Evolutionary conservation across 2,797 vertebrate genomes (phyloP).

Genomic region (Hemitrygon akajei): DNA sequence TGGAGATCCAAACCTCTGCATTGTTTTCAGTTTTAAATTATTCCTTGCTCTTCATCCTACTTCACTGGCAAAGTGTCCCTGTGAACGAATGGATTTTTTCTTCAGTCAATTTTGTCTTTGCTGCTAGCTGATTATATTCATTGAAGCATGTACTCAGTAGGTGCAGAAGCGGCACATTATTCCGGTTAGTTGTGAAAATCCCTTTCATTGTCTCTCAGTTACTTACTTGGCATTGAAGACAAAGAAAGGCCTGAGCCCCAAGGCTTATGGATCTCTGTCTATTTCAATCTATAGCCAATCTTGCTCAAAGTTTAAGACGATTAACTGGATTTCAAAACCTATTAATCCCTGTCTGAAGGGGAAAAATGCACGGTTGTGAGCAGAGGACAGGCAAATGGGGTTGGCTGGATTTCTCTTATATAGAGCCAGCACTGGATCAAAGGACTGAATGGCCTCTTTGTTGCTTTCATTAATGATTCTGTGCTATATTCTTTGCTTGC

Average conservation of each 20-base stretch:
- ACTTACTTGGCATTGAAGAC: background rate
- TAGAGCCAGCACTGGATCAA: too few species aligned
- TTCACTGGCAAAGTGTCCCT: background rate
- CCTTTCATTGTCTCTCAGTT: background rate
- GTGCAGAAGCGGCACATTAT: background rate
- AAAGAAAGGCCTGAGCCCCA: background rate
- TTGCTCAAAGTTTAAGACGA: background rate
- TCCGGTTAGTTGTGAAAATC: conserved; percentile 9
- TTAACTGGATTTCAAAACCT: background rate
- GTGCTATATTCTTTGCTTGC: background rate
- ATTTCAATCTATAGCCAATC: background rate
- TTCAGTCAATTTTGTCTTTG: conserved; percentile 30
- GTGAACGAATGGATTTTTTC: background rate
- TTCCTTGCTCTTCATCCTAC: background rate
- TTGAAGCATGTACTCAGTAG: background rate
- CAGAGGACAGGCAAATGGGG: too few species aligned
- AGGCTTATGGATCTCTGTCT: background rate
- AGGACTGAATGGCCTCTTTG: too few species aligned
- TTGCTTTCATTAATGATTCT: too few species aligned
- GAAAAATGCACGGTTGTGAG: too few species aligned
- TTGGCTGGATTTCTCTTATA: too few species aligned
- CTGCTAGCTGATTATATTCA: background rate
- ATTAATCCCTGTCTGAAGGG: background rate
- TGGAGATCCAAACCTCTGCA: background rate
- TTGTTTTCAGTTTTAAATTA: background rate